Percentiles rank a stretch among this genome's conserved stretches.
Conservation (phyloP, 2,113 vertebrate species). For the Zapus hudsonius region DNA sequence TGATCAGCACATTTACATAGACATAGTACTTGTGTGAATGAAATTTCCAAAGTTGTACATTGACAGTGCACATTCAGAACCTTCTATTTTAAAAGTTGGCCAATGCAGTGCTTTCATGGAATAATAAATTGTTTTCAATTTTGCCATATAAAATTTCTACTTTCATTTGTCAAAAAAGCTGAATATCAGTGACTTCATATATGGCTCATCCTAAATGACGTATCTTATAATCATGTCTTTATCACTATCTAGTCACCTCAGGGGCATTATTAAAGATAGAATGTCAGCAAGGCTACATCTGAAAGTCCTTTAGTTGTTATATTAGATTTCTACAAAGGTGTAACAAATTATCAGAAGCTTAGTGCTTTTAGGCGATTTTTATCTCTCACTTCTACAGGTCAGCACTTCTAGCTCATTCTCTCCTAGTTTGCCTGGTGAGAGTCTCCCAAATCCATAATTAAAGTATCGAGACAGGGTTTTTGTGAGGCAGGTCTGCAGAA, state of each 20-base stretch:
- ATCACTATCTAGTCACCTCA: neutral
- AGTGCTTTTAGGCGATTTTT: neutral
- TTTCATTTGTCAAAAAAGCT: neutral
- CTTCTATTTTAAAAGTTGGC: neutral
- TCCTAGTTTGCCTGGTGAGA: neutral
- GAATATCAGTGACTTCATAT: neutral
- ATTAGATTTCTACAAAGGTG: neutral
- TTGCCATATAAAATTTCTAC: neutral
- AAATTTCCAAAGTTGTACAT: neutral
- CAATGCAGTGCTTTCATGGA: rapidly evolving
- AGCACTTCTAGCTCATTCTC: neutral
- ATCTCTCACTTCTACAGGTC: neutral
- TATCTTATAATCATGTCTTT: neutral
- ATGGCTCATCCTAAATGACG: rapidly evolving
- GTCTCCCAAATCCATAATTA: neutral
- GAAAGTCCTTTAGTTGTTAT: neutral
- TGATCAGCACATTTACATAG: neutral
- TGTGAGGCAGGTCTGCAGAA: too few relatives aligned
- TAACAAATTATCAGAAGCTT: neutral
- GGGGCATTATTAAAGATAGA: neutral
- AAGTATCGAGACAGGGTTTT: neutral
- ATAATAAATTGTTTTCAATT: neutral
- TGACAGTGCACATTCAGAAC: neutral
- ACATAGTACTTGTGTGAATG: neutral
- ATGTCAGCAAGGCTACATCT: neutral